Evolutionary conservation across 2,797 vertebrate genomes (phyloP).

Genomic region (Malacoraja senta): DNA sequence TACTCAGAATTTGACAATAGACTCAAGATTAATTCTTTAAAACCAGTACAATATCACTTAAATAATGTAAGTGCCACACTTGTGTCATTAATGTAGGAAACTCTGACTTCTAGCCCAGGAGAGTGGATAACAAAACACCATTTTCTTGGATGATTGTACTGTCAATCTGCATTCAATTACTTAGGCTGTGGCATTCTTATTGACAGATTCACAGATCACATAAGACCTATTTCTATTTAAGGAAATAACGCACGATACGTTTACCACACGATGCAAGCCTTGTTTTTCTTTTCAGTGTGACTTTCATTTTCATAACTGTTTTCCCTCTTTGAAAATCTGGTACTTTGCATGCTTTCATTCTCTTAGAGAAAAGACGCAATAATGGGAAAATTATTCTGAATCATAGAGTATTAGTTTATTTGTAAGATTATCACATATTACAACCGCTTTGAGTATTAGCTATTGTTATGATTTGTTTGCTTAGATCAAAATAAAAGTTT

Average conservation of each 20-base stretch:
- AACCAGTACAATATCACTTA: neutral
- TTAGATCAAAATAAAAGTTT: neutral
- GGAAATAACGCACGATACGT: slow-evolving; percentile 41
- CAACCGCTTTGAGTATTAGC: neutral
- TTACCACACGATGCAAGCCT: slow-evolving; percentile 45
- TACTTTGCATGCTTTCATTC: neutral
- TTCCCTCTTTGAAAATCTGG: neutral
- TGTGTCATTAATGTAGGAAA: neutral
- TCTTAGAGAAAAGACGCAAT: neutral
- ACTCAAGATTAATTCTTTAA: slow-evolving; percentile 30
- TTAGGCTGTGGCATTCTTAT: neutral
- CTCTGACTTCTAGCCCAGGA: neutral
- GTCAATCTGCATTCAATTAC: slow-evolving; percentile 40
- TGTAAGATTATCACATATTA: neutral
- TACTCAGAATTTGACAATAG: slow-evolving; percentile 39
- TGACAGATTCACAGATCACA: slow-evolving; percentile 40
- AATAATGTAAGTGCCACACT: slow-evolving; percentile 4
- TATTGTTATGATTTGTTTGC: neutral
- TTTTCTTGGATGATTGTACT: slow-evolving; percentile 38
- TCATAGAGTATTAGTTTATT: neutral
- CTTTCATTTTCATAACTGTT: slow-evolving; percentile 43
- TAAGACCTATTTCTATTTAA: slow-evolving; percentile 22
- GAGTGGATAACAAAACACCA: neutral
- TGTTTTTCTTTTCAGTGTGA: slow-evolving; percentile 42
- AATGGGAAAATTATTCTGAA: neutral